Percentiles rank a stretch among this genome's conserved stretches.
These are phyloP conservation scores for Neoniphon sammara DNA, from an alignment of 2,797 vertebrate genomes.

Conservation along the genomic window DNA sequence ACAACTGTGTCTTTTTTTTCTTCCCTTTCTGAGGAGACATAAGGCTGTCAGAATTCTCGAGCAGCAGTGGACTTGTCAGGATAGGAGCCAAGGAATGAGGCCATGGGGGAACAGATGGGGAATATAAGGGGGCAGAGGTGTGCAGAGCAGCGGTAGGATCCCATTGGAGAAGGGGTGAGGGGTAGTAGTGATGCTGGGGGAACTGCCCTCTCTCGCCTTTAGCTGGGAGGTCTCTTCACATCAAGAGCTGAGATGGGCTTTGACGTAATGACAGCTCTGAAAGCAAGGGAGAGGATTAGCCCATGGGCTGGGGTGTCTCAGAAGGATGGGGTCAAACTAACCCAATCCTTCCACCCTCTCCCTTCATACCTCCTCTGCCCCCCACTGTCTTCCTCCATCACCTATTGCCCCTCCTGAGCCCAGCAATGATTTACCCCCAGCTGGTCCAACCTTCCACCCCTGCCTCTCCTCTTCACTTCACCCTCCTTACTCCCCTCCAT, in stretches of 20 bases:
- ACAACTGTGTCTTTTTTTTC: slow-evolving; percentile 1
- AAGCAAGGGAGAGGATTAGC: slow-evolving; percentile 70
- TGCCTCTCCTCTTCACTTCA: slow-evolving; percentile 67
- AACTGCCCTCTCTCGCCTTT: slow-evolving; percentile 43
- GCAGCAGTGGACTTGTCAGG: slow-evolving; percentile 27
- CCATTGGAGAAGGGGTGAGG: slow-evolving; percentile 32
- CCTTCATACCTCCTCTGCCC: slow-evolving; percentile 69
- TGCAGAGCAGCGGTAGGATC: slow-evolving; percentile 35
- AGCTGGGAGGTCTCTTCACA: slow-evolving; percentile 72
- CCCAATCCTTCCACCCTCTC: slow-evolving; percentile 50
- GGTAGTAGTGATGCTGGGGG: slow-evolving; percentile 30
- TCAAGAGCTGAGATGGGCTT: slow-evolving; percentile 67
- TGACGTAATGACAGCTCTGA: slow-evolving; percentile 74
- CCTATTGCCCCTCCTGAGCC: slow-evolving; percentile 61
- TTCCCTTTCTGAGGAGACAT: slow-evolving; percentile 13
- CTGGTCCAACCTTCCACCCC: slow-evolving; percentile 68
- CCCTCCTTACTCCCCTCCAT: slow-evolving; percentile 58
- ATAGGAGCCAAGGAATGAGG: slow-evolving; percentile 16
- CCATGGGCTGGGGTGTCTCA: slow-evolving; percentile 56
- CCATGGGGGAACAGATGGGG: slow-evolving; percentile 20
- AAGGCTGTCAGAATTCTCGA: slow-evolving; percentile 2
- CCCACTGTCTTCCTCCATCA: slow-evolving; percentile 67
- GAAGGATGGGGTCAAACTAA: slow-evolving; percentile 67
- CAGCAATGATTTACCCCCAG: slow-evolving; percentile 75
- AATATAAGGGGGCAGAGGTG: slow-evolving; percentile 44